Conservation (phyloP, 1,140 invertebrate species). For the Dinothrombium tinctorium region DNA sequence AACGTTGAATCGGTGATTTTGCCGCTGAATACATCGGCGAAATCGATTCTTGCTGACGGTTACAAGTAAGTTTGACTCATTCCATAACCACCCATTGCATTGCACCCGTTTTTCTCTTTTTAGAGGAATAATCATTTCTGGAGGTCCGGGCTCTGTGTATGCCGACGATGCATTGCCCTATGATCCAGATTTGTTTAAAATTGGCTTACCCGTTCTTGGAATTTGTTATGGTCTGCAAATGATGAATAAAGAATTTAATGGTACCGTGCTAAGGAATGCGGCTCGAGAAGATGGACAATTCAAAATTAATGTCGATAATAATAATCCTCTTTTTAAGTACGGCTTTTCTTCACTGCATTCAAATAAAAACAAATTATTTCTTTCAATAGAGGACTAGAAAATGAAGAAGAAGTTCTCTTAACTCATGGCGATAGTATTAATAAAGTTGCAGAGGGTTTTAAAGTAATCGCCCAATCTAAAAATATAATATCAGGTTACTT, state of each 20-base stretch:
- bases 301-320: constrained; percentile 60
- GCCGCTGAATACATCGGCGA: constrained; percentile 70
- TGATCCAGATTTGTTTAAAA: constrained; percentile 81
- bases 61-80: constrained; percentile 36
- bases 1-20: constrained; percentile 79
- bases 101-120: constrained; percentile 14
- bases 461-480: constrained; percentile 53
- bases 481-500: constrained; percentile 41
- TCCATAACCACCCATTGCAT: not conserved
- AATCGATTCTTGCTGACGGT: constrained; percentile 36
- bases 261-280: constrained; percentile 62
- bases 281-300: constrained; percentile 85
- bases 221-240: constrained; percentile 99
- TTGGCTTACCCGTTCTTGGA: constrained; percentile 78
- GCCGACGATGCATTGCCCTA: constrained; percentile 67
- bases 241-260: constrained; percentile 94
- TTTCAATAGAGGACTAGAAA: constrained; percentile 47
- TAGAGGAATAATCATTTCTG: constrained; percentile 89
- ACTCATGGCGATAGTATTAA: constrained; percentile 93
- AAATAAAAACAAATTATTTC: constrained; percentile 6
- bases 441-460: constrained; percentile 61
- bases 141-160: constrained; percentile 89
- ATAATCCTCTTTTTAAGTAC: constrained; percentile 78
- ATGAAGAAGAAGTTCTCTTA: constrained; percentile 65
- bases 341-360: too few species aligned